Conservation (phyloP, 2,888 invertebrate species). For the Chymomyza amoena region DNA sequence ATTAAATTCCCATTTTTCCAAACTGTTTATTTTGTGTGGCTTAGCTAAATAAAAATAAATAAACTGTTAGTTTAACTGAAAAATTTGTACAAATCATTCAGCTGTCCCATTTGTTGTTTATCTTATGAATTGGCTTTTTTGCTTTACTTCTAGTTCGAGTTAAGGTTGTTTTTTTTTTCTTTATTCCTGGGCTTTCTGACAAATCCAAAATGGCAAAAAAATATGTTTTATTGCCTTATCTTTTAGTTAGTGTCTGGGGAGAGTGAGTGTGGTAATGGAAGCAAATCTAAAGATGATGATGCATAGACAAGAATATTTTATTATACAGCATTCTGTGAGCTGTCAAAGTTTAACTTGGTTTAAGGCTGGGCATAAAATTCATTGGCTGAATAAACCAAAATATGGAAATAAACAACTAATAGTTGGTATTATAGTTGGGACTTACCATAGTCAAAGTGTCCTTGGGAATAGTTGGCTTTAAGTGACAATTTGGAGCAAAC, state of each 20-base stretch:
- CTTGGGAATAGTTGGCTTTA: not conserved
- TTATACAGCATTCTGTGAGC: not conserved
- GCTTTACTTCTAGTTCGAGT: constrained; percentile 5
- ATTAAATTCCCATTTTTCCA: not conserved
- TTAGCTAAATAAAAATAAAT: not conserved
- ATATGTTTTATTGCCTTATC: constrained; percentile 46
- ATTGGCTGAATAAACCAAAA: not conserved
- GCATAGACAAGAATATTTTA: not conserved
- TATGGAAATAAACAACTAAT: not conserved
- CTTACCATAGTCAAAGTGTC: not conserved
- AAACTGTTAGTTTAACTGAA: not conserved
- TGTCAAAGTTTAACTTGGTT: not conserved
- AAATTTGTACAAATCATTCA: constrained; percentile 25
- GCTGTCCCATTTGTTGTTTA: constrained; percentile 29
- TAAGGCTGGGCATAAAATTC: not conserved
- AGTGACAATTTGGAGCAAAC: no score
- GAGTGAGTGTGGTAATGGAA: not conserved
- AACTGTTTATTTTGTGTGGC: not conserved
- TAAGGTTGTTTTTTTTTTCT: not conserved
- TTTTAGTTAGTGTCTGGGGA: not conserved
- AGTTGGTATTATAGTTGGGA: not conserved
- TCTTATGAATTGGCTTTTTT: constrained; percentile 30
- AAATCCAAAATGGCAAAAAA: constrained; percentile 47
- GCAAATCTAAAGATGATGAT: not conserved
- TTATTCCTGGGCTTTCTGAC: constrained; percentile 1